Conservation (phyloP, 2,113 vertebrate genomes). For the Sialia sialis region DNA sequence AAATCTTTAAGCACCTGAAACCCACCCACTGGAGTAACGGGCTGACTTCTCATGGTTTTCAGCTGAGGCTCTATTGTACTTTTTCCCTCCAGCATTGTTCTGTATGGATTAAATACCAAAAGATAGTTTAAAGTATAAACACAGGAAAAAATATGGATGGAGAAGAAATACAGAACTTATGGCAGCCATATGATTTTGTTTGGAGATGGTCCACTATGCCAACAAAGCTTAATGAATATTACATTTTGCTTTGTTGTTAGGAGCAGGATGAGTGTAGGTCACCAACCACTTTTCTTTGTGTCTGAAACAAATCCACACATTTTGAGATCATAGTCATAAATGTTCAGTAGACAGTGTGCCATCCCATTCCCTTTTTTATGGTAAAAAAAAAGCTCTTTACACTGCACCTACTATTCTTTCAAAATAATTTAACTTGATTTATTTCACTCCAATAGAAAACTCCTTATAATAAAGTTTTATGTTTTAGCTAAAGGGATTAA, state of each 20-base stretch:
- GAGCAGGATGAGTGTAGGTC: background rate
- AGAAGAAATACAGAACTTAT: background rate
- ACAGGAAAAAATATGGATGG: background rate
- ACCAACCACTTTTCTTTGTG: background rate
- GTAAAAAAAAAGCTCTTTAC: background rate
- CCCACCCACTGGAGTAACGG: background rate
- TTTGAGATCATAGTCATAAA: background rate
- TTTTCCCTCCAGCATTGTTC: background rate
- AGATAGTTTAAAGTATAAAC: background rate
- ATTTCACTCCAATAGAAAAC: background rate
- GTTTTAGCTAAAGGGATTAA: conserved; percentile 17
- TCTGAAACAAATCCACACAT: background rate
- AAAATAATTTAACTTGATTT: conserved; percentile 25
- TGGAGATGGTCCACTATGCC: background rate
- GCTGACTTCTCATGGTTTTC: background rate
- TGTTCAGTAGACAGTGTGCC: background rate
- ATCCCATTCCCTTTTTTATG: background rate
- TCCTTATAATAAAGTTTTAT: background rate
- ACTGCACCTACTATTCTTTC: background rate
- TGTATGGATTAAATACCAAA: background rate
- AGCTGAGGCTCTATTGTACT: background rate
- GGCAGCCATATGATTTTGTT: background rate
- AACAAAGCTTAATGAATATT: background rate
- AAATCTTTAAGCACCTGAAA: background rate
- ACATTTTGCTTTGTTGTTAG: background rate